These are phyloP conservation scores for Caerostris extrusa DNA, from an alignment of 1,140 invertebrate genomes.

Conservation along the genomic window DNA sequence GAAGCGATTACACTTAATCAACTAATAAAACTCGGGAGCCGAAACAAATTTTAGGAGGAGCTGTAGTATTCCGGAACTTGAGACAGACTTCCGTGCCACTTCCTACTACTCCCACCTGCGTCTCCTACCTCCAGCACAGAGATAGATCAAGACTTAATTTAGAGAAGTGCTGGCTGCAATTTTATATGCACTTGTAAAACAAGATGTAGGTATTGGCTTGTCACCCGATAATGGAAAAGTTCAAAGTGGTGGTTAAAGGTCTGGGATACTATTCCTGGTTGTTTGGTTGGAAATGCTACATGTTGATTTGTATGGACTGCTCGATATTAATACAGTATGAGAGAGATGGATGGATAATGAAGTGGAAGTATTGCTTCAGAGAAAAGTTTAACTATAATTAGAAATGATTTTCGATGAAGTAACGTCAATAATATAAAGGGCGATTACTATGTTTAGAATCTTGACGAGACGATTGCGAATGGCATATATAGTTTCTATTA, in stretches of 20 bases:
- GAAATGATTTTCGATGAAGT: no score
- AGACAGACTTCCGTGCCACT: constrained; percentile 4
- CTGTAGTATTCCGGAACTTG: background rate
- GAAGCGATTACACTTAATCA: constrained; percentile 72
- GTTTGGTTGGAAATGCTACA: background rate
- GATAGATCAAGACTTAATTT: background rate
- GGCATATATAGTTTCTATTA: no score
- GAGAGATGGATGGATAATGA: no score
- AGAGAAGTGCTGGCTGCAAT: constrained; percentile 17
- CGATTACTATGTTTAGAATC: no score
- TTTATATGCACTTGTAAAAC: constrained; percentile 17
- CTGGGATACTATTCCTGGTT: background rate
- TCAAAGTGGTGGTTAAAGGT: background rate
- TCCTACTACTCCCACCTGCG: background rate
- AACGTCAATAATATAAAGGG: no score
- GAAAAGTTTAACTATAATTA: no score
- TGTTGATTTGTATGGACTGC: no score
- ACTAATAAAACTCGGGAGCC: constrained; percentile 65
- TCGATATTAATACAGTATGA: no score
- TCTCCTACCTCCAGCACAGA: background rate
- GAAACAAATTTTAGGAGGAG: constrained; percentile 15
- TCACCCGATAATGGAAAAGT: background rate
- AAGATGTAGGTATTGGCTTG: background rate
- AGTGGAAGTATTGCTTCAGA: no score
- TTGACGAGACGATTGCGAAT: no score